Evolutionary conservation across 2,797 vertebrate genomes (phyloP), one percentile per base, ranked within the genome.

Genomic region (Coregonus sp.): DNA sequence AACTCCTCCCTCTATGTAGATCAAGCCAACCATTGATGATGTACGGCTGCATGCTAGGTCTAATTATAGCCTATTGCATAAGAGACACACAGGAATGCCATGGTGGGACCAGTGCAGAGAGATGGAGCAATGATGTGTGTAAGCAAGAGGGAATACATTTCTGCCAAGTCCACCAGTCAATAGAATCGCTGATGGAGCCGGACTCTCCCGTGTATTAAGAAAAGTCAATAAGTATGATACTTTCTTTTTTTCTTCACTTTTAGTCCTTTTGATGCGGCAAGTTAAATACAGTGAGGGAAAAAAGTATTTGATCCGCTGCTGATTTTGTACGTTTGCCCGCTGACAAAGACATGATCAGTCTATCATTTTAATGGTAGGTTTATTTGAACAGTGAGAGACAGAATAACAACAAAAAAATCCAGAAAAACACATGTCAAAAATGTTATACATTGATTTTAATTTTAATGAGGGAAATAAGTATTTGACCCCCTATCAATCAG

Each of bases 121-220:
- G 56, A 56, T 15, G 0, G 63, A 75, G 75, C 40, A 56, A 75
- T 75, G 68, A 70, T 37, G 51, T 65, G 65, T 75, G 52, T 4
- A 59, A 33, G 40, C 40, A 76, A 73, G 37, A 50, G 70, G 63
- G 52, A 50, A 69, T 76, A 69, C 25, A 75, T 76, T 72, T 80
- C 65, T 33, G 47, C 25, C 9, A 51, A 73, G 70, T 7, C 12
- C 51, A 4, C 12, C 14, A 59, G 72, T 73, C 59, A 65, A 15
- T 66, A 18, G 12, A 16, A 50, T 40, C 9, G n/a, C 72, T 47
- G 5, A 73, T 33, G 33, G 71, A 73, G 16, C 18, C 12, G 33
- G 56, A 25, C 11, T 20, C 25, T 74, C 33, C 35, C 14, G n/a
- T 20, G 31, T n/a, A 29, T 40, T 12, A 20, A 20, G 4, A 15